phyloP scores from a whole-genome alignment of 2,797 vertebrate species.

The Perodicticus potto region DNA sequence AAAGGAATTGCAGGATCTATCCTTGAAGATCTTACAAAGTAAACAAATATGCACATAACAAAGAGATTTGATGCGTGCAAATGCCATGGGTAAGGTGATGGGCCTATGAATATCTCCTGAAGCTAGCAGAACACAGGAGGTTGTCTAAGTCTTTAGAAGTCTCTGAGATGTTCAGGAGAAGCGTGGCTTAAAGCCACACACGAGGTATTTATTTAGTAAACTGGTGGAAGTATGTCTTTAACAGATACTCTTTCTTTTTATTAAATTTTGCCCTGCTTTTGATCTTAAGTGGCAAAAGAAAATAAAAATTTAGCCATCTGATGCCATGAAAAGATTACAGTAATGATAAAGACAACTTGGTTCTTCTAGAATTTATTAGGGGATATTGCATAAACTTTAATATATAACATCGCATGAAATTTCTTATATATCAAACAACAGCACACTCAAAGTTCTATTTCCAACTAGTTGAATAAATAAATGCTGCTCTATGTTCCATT shows the following conservation, averaged over 20 bases:
- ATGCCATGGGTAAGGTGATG: not conserved
- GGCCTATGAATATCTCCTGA: not conserved
- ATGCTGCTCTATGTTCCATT: constrained; percentile 15
- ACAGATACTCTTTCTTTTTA: not conserved
- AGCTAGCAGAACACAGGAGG: not conserved
- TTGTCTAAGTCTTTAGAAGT: not conserved
- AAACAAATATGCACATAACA: not conserved
- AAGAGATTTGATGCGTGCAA: not conserved
- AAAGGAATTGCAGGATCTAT: not conserved
- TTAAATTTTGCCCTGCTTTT: not conserved
- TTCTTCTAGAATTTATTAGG: not conserved
- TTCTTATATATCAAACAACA: not conserved
- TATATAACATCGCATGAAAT: not conserved
- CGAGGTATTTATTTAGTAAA: not conserved
- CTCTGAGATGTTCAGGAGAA: not conserved
- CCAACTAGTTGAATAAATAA: constrained; percentile 59
- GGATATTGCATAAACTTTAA: not conserved
- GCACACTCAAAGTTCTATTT: constrained; percentile 8
- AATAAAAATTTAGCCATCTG: not conserved
- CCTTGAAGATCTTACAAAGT: too few relatives aligned
- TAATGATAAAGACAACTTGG: not conserved
- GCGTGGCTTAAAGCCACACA: not conserved
- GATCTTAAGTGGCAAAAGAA: not conserved
- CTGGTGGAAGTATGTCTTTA: not conserved
- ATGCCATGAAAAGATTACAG: not conserved